These are phyloP conservation scores for Phalacrocorax pelagicus DNA, from an alignment of 2,113 vertebrate genomes.

Conservation along the genomic window DNA sequence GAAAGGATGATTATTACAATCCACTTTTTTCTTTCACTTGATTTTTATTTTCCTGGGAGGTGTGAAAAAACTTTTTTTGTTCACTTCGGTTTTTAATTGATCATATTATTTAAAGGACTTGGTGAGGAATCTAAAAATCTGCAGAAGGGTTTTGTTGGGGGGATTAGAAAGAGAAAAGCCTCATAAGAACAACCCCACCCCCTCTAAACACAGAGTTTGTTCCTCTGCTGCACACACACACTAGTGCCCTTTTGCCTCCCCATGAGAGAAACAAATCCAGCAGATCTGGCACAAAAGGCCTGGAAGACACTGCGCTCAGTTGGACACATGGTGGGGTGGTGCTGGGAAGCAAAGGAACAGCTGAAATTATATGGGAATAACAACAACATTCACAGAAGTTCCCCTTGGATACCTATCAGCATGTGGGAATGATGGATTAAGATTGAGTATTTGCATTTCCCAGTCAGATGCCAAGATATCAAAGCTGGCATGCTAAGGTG, in stretches of 20 bases:
- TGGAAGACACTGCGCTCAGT: not conserved
- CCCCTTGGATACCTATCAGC: slow-evolving; percentile 16
- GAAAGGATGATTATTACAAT: not conserved
- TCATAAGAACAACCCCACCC: not conserved
- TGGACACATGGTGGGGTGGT: not conserved
- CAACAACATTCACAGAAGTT: slow-evolving; percentile 29
- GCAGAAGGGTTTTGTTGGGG: not conserved
- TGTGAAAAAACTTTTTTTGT: not conserved
- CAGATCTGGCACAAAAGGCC: not conserved
- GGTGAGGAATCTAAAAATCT: not conserved
- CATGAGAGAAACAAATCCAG: not conserved
- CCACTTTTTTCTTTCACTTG: not conserved
- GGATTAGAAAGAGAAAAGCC: not conserved
- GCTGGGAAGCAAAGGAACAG: slow-evolving; percentile 15
- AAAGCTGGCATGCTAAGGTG: not conserved
- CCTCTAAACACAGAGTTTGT: not conserved
- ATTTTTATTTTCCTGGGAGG: not conserved
- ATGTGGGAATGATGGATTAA: slow-evolving; percentile 34
- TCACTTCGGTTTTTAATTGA: not conserved
- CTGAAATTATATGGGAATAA: slow-evolving; percentile 35
- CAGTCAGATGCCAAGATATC: slow-evolving; percentile 39
- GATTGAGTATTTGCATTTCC: slow-evolving; percentile 34
- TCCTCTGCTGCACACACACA: not conserved
- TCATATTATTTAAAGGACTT: not conserved
- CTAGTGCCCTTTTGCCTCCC: not conserved